A percentile compares a stretch with the other conserved stretches of the same genome.
These are phyloP conservation scores for Lethocerus indicus DNA, from an alignment of 1,140 invertebrate genomes.

Conservation along the genomic window DNA sequence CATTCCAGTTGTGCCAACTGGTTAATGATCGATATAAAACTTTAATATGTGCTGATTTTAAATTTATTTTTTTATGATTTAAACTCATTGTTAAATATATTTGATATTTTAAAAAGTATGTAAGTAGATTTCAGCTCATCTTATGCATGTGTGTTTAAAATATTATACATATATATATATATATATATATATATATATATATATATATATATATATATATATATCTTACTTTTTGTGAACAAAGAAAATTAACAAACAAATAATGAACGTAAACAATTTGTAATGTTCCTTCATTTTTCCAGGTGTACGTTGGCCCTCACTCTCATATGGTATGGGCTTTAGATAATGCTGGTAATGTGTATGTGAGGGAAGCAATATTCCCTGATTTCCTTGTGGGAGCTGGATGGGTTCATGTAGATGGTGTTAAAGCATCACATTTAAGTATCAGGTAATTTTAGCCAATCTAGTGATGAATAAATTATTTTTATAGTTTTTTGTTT, in stretches of 20 bases:
- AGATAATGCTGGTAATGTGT: conserved; percentile 31
- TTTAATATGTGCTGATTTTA: too few species aligned
- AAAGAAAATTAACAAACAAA: not conserved
- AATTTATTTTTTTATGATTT: too few species aligned
- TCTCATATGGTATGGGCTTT: conserved; percentile 36
- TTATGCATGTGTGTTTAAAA: too few species aligned
- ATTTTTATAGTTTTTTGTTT: not conserved
- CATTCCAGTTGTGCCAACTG: too few species aligned
- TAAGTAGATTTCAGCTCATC: too few species aligned
- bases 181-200: too few species aligned
- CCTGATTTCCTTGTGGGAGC: conserved; percentile 31
- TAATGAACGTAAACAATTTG: not conserved
- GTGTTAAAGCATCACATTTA: conserved; percentile 29
- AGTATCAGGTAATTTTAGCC: conserved; percentile 27
- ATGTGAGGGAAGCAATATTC: conserved; percentile 33
- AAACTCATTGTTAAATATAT: too few species aligned
- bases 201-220: too few species aligned
- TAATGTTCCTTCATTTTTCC: not conserved
- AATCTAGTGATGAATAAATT: too few species aligned
- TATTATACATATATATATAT: too few species aligned
- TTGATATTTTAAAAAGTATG: too few species aligned
- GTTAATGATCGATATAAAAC: too few species aligned
- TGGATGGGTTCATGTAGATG: conserved; percentile 32
- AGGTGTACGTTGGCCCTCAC: conserved; percentile 30
- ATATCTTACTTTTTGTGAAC: not conserved